phyloP scores from a whole-genome alignment of 2,888 invertebrate species.

The Oxyscelio sp. region DNA sequence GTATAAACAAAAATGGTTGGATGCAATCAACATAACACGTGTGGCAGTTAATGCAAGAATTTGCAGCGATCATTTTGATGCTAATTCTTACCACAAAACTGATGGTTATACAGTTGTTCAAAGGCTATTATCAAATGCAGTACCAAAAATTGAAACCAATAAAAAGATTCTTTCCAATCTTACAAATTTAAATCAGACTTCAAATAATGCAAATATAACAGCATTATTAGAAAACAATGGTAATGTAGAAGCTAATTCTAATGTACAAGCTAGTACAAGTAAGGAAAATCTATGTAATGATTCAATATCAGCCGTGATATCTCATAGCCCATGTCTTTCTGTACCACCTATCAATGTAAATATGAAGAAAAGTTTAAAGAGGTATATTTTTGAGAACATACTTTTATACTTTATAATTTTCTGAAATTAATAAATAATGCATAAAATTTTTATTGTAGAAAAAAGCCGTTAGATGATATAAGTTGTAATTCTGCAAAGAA shows the following conservation, averaged over 20 bases:
- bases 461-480: background rate
- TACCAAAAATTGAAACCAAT: background rate
- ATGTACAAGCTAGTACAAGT: background rate
- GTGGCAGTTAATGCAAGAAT: background rate
- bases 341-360: background rate
- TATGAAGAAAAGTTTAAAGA: background rate
- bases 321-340: background rate
- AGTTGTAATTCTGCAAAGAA: background rate
- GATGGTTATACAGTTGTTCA: background rate
- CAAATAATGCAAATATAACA: constrained; percentile 4
- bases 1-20: constrained; percentile 1
- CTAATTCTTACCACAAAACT: constrained; percentile 8
- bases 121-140: constrained; percentile 6
- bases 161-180: background rate
- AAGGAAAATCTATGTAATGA: background rate
- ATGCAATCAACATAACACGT: background rate
- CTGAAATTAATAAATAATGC: background rate
- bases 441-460: constrained; percentile 6
- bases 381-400: constrained; percentile 2
- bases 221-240: background rate
- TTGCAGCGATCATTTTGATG: constrained; percentile 5
- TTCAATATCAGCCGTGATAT: background rate
- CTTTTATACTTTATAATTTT: constrained; percentile 2
- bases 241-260: background rate
- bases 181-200: background rate